These are phyloP conservation scores for Petrocephalus zakoni DNA, from an alignment of 2,113 vertebrate species.

Conservation along the genomic window DNA sequence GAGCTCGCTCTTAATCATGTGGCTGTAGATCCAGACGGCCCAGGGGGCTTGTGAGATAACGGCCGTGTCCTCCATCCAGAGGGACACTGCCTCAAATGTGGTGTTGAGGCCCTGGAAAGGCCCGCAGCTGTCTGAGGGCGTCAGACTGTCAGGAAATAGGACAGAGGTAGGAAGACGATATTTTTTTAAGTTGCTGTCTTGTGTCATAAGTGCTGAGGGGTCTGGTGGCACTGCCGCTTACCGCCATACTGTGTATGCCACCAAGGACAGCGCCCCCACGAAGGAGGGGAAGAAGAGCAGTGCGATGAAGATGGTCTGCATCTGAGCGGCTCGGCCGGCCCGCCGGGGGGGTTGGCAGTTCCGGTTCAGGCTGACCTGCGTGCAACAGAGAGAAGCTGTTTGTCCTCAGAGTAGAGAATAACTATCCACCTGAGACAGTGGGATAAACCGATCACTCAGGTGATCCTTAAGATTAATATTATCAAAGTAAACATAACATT, in stretches of 20 bases:
- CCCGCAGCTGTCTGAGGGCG: slow-evolving; percentile 77
- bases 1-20: slow-evolving; percentile 74
- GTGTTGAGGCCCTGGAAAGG: slow-evolving; percentile 74
- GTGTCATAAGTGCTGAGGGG: neutral
- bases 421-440: neutral
- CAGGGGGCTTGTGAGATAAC: slow-evolving; percentile 46
- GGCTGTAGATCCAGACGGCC: slow-evolving; percentile 77
- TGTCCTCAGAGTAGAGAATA: neutral
- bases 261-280: slow-evolving; percentile 67
- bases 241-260: slow-evolving; percentile 82
- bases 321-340: slow-evolving; percentile 81
- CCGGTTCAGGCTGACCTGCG: slow-evolving; percentile 77
- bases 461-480: neutral
- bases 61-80: slow-evolving; percentile 65
- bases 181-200: neutral
- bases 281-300: slow-evolving; percentile 88
- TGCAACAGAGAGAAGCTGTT: neutral
- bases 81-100: slow-evolving; percentile 62
- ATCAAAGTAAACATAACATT: neutral
- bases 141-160: slow-evolving; percentile 55
- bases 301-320: slow-evolving; percentile 80
- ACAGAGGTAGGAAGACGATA: neutral
- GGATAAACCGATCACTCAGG: neutral
- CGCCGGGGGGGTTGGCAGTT: slow-evolving; percentile 85
- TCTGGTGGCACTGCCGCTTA: slow-evolving; percentile 42